Conservation (phyloP, 2,888 invertebrate species). For the Gibbula magus region DNA sequence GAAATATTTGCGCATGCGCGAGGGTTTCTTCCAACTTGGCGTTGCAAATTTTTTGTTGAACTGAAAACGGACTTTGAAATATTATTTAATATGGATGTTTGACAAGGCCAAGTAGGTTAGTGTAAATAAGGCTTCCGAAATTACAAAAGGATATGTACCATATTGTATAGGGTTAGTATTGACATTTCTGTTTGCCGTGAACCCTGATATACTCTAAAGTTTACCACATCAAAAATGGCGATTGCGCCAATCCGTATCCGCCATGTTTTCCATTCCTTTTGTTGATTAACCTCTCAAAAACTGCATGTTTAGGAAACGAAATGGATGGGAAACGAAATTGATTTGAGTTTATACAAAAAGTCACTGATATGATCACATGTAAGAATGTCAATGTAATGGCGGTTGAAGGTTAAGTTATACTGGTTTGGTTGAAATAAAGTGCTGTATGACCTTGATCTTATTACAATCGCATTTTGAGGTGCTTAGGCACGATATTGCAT, state of each 20-base stretch:
- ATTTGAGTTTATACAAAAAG: neutral
- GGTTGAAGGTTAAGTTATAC: no score
- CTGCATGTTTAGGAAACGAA: slow-evolving; percentile 39
- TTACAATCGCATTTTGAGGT: no score
- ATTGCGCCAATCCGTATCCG: slow-evolving; percentile 36
- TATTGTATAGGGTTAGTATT: no score
- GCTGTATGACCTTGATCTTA: no score
- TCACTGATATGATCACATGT: no score
- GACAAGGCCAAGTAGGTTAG: neutral
- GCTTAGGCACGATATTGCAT: no score
- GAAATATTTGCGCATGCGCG: slow-evolving; percentile 1
- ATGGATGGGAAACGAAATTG: slow-evolving; percentile 8
- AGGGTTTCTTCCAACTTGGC: slow-evolving; percentile 11
- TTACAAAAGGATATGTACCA: no score
- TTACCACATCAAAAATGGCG: neutral
- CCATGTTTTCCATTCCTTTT: slow-evolving; percentile 48
- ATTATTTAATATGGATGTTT: neutral
- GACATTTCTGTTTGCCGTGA: no score
- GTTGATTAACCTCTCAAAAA: slow-evolving; percentile 39
- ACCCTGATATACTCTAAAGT: neutral
- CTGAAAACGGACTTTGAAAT: slow-evolving; percentile 15
- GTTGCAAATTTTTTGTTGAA: neutral
- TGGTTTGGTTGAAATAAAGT: no score
- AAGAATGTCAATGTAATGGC: no score
- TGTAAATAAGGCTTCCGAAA: neutral